These are phyloP conservation scores for Panorpa germanica DNA, from an alignment of 2,888 invertebrate species.

Conservation along the genomic window DNA sequence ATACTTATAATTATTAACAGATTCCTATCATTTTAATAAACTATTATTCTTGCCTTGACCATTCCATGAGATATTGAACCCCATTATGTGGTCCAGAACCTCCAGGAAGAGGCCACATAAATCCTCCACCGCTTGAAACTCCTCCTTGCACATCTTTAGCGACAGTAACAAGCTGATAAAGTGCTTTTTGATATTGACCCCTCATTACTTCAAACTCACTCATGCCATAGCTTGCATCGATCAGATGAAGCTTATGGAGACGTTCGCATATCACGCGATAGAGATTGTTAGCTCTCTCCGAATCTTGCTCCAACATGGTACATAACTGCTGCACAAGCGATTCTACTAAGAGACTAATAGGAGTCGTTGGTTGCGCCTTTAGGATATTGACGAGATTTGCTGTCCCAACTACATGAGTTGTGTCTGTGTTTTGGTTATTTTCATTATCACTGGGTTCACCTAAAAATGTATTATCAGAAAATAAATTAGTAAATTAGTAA, in stretches of 20 bases:
- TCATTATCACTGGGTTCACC: too few relatives aligned
- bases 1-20: too few relatives aligned
- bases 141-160: conserved; percentile 32
- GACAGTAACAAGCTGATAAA: conserved; percentile 40
- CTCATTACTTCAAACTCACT: conserved; percentile 50
- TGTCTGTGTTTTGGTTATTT: too few relatives aligned
- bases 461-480: too few relatives aligned
- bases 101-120: conserved; percentile 35
- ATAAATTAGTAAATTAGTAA: too few relatives aligned
- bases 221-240: conserved; percentile 49
- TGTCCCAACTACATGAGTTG: too few relatives aligned
- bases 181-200: conserved; percentile 43
- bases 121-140: too few relatives aligned
- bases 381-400: too few relatives aligned
- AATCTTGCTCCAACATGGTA: conserved; percentile 39
- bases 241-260: conserved; percentile 44
- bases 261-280: conserved; percentile 49
- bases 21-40: too few relatives aligned
- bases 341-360: conserved; percentile 48
- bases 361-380: conserved; percentile 28
- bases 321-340: conserved; percentile 51
- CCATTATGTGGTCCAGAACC: conserved; percentile 20
- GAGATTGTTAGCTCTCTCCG: conserved; percentile 31
- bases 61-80: conserved; percentile 30
- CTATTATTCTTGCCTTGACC: too few relatives aligned